Base-by-base conservation (phyloP, 2,113 vertebrate species). In the Picathartes gymnocephalus region DNA sequence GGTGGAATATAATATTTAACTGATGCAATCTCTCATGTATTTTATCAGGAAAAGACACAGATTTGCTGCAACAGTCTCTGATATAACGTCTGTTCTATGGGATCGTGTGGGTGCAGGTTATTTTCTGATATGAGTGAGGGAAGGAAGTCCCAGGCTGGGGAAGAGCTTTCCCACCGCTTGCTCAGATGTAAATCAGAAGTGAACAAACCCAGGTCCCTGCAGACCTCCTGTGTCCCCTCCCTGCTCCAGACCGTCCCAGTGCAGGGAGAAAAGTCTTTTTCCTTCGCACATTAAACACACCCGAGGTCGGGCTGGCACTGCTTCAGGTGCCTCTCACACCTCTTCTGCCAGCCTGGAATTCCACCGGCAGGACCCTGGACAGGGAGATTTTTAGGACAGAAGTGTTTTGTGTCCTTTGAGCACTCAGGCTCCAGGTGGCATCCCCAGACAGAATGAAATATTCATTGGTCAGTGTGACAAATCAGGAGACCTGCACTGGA, bases 381-480 rank as follows among this genome's bases (percentile, higher is more conserved):
- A 28, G 61, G 33, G 37, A 25, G 12, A 1, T 48, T 82, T 80
- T 71, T 45, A 71, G 81, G 45, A 25, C 33, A 13, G 25, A 66
- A 47, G 47, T 24, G 16, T 68, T 82, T 30, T 39, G n/a, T 79
- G 7, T 21, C 21, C 2, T 42, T 61, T 65, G 54, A 76, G n/a
- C 39, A 11, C 53, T 76, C 30, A 22, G 31, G 30, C n/a, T 78
- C 23, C 24, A 53, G 35, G n/a, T 78, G 33, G 23, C 42, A 33
- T 11, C 42, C 30, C 6, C 37, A 25, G 73, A 27, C 33, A 70
- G 35, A 61, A 62, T 76, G 47, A 92, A 89, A 84, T 71, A 87
- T 51, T 91, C 23, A 60, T 57, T 77, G 2, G 12, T 48, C 0
- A 0, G 16, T 0, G 0, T 50, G 81, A 77, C 50, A 39, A 22